phyloP scores from a whole-genome alignment of 2,113 vertebrate genomes.

The Arothron firmamentum region DNA sequence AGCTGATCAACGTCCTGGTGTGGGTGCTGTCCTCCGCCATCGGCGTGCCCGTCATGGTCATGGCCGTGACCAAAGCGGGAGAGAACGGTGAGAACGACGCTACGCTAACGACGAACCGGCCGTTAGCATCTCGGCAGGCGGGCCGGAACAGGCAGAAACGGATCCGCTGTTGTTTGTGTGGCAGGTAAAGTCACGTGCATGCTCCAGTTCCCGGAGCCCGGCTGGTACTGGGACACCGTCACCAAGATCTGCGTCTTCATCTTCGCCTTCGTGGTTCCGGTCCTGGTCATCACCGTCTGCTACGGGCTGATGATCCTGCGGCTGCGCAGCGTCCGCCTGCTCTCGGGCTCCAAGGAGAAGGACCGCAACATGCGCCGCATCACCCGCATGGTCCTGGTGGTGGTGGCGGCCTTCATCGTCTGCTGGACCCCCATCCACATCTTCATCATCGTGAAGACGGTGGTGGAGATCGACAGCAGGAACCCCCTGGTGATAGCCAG shows the following conservation, averaged over 20 bases:
- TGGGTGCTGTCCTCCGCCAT: conserved; percentile 91
- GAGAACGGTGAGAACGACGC: conserved; percentile 74
- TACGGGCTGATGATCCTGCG: conserved; percentile 94
- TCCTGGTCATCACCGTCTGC: conserved; percentile 92
- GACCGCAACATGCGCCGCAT: conserved; percentile 91
- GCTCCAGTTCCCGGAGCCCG: conserved; percentile 87
- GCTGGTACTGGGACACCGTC: conserved; percentile 93
- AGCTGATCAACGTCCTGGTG: conserved; percentile 93
- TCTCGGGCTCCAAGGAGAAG: conserved; percentile 93
- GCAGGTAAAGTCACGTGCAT: conserved; percentile 77
- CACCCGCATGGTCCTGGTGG: conserved; percentile 93
- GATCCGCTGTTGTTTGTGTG: background rate
- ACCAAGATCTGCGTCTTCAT: conserved; percentile 97
- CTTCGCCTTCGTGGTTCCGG: conserved; percentile 91
- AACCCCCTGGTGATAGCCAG: conserved; percentile 87
- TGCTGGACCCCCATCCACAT: conserved; percentile 97
- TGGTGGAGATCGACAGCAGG: conserved; percentile 86
- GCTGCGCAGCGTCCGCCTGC: conserved; percentile 87
- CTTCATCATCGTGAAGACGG: conserved; percentile 92
- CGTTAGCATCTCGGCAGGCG: too few relatives aligned
- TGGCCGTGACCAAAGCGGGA: conserved; percentile 84
- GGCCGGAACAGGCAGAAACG: too few relatives aligned
- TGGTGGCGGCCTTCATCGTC: conserved; percentile 93
- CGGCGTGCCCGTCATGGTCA: conserved; percentile 90
- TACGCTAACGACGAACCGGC: too few relatives aligned